Conservation (phyloP, 2,113 vertebrate genomes). For the Rhegmatorhina hoffmannsi region DNA sequence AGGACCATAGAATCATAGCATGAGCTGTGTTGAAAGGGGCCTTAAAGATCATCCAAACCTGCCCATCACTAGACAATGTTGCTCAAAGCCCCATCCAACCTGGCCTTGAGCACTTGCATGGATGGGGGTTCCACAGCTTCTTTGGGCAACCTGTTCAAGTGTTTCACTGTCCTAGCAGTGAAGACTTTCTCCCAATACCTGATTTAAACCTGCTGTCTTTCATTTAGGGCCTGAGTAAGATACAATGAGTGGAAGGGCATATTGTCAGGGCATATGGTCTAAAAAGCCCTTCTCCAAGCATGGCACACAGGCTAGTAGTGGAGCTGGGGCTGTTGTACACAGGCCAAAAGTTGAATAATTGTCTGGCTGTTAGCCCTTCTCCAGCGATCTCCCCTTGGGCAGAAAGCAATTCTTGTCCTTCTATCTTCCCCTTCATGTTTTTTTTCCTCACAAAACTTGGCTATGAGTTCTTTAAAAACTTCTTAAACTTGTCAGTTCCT, state of each 20-base stretch:
- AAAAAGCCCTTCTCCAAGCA: background rate
- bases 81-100: background rate
- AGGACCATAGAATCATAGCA: rapidly evolving
- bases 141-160: background rate
- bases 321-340: background rate
- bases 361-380: background rate
- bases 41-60: too few species aligned
- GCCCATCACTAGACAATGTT: background rate
- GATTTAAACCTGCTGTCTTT: background rate
- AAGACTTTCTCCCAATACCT: background rate
- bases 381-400: background rate
- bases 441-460: background rate
- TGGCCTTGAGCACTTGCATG: background rate
- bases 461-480: background rate
- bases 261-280: background rate
- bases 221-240: background rate
- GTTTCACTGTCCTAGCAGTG: background rate
- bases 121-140: background rate
- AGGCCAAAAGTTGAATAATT: background rate
- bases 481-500: background rate
- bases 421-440: background rate
- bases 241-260: background rate
- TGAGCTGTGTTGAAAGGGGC: too few species aligned
- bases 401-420: background rate
- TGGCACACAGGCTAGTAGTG: rapidly evolving